Base-by-base conservation (phyloP, 2,888 invertebrate genomes). In the Eugnorisma glareosa region DNA sequence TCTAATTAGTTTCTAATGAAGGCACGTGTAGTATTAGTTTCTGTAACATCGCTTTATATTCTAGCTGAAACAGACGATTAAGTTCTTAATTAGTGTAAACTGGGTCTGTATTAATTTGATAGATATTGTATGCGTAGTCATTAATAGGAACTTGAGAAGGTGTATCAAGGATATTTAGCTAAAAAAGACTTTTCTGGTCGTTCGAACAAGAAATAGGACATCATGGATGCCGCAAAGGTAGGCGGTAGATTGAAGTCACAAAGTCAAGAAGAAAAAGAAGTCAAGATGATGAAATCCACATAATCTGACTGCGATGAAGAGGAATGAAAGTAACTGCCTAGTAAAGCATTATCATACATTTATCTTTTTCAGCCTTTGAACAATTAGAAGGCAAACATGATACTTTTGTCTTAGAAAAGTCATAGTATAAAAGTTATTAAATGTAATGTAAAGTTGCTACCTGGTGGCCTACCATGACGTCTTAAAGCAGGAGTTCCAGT, bases 1-100 rank as follows among this genome's bases (percentile, higher is more conserved):
- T 63, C 45, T 82, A 73, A 85, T 85, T 67, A 73, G 72, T 83
- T 77, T 66, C 10, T 77, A 77, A 85, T 77, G 69, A 77, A 82
- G 51, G 57, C 48, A 77, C 66, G 69, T 73, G 67, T 70, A 40
- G 35, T 72, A 85, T 73, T 82, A 67, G 69, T 85, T 70, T 45
- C 69, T 28, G 8, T 37, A 45, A 66, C 61, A 15, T 24, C 45
- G 67, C n/a, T 74, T 35, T 59, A 48, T 64, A 48, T 59, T 79
- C 13, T 28, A 35, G 45, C 31, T 77, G 18, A 67, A 28, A 67
- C 28, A 79, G 48, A 48, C 21, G 18, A 66, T 79, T 71, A 59
- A n/a, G 51, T 54, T 54, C 51, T 31, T 69, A 78, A 80, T 45
- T 59, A 61, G 59, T 31, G 40, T 54, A 79, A 61, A 28, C 35